Evolutionary conservation across 2,888 invertebrate species (phyloP), one percentile per base, ranked within the genome.

Genomic region (Coleophora deauratella): DNA sequence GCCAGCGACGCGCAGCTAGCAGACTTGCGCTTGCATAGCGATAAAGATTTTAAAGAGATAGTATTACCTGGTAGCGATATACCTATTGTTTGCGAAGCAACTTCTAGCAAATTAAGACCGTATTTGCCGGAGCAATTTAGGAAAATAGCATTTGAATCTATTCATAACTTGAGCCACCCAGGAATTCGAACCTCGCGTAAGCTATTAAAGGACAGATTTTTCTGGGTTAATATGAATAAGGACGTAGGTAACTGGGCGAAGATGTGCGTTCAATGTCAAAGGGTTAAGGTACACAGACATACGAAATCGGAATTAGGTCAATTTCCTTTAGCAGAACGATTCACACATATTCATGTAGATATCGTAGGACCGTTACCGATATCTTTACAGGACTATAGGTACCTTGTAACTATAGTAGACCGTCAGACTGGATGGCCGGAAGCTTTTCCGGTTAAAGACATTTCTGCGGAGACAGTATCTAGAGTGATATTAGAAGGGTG

Each of bases 381-480:
- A 4, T 38, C 44, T 1, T 11, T 8, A 1, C 35, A 51, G 0
- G 51, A 46, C 12, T 44, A 49, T 40, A 47, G 45, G 31, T 53
- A 54, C 41, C 39, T 38, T 11, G 34, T 58, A 1, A 54, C 55
- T 0, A 52, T 55, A 28, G 50, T 54, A 31, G 51, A 54, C 35
- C 36, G 59, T 11, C 21, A 8, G 10, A 56, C 52, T 7, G 27
- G 49, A 7, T 57, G 59, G 57, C 54, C 56, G 1, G 55, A 57
- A 41, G 57, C 49, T 1, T 36, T 46, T 33, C 51, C 54, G 1
- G 36, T 51, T 3, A n/a, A 33, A 21, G 50, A 52, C 9, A 51
- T 50, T 12, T 42, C 46, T 8, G 52, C 50, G 1, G 48, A 53
- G 8, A 45, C 36, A 2, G 47, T 54, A 7, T 49, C 55, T 1